phyloP scores from a whole-genome alignment of 2,797 vertebrate genomes.

The Botia almorhae region DNA sequence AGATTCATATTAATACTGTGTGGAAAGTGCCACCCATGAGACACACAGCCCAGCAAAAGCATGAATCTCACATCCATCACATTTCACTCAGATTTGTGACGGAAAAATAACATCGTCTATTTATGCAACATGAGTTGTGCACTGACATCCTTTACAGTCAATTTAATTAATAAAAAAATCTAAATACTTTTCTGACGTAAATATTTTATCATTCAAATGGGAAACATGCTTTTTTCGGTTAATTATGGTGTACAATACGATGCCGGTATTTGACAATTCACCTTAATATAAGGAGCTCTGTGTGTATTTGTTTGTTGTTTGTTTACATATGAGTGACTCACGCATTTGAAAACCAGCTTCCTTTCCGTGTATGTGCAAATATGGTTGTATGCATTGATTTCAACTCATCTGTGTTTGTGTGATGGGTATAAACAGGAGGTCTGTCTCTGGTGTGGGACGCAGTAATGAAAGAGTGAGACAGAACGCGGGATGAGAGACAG shows the following conservation, averaged over 20 bases:
- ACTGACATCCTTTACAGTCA: background rate
- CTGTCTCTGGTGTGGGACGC: background rate
- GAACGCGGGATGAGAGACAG: background rate
- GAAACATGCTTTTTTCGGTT: no score
- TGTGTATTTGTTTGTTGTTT: background rate
- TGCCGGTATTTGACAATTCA: no score
- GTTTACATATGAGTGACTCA: background rate
- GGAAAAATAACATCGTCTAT: background rate
- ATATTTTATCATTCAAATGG: no score
- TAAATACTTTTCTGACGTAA: no score
- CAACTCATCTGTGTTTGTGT: background rate
- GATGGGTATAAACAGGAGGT: background rate
- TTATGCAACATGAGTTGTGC: background rate
- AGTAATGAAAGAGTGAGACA: background rate
- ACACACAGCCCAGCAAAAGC: slow-evolving; percentile 14
- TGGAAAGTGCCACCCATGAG: background rate
- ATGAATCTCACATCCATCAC: background rate
- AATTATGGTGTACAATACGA: no score
- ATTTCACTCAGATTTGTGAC: background rate
- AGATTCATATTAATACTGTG: background rate
- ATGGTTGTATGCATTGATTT: background rate
- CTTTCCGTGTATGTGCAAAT: background rate
- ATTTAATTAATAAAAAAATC: no score
- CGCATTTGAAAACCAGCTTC: background rate
- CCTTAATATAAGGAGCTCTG: background rate